These are phyloP conservation scores for Criorhina ranunculi DNA, from an alignment of 2,888 invertebrate genomes.

Conservation along the genomic window DNA sequence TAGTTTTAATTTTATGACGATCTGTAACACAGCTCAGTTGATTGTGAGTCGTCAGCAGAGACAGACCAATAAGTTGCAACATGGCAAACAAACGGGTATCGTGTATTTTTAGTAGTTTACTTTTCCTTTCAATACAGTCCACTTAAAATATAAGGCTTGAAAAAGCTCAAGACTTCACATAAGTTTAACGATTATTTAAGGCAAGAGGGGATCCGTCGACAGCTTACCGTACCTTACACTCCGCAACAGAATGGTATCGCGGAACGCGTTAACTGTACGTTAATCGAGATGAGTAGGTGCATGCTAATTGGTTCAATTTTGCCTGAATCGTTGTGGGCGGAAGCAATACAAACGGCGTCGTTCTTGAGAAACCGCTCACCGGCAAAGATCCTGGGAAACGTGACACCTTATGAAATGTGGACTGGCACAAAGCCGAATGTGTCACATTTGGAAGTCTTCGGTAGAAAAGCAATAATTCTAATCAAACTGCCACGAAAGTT, in stretches of 20 bases:
- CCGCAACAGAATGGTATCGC: constrained; percentile 15
- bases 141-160: no score
- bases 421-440: constrained; percentile 43
- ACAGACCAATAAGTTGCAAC: no score
- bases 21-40: no score
- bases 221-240: constrained; percentile 19
- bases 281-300: constrained; percentile 1
- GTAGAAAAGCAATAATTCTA: constrained; percentile 50
- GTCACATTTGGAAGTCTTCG: constrained; percentile 45
- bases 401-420: constrained; percentile 33
- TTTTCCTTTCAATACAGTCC: no score
- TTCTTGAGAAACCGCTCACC: constrained; percentile 53
- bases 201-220: constrained; percentile 17
- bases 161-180: no score
- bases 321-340: background rate
- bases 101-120: no score
- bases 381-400: constrained; percentile 24
- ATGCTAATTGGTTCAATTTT: background rate
- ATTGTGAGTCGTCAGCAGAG: no score
- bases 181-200: background rate
- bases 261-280: background rate
- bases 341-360: constrained; percentile 43
- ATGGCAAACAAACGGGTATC: no score
- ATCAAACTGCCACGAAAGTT: constrained; percentile 49
- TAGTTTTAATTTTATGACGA: no score